Evolutionary conservation across 2,797 vertebrate species (phyloP).

Genomic region (Rhinogobio ventralis): DNA sequence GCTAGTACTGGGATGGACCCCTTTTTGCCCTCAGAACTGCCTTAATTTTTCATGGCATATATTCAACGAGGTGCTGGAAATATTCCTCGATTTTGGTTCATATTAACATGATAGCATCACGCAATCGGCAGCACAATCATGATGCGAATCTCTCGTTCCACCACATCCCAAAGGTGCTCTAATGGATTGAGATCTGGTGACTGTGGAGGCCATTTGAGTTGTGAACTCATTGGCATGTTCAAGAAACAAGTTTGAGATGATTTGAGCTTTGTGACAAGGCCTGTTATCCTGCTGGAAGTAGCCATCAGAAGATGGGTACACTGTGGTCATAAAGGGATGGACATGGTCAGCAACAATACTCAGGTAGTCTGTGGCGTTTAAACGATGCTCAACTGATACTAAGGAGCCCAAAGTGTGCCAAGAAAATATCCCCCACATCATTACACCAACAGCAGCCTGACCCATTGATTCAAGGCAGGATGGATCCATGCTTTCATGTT

Average conservation of each 20-base stretch:
- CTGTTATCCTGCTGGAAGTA: constrained; percentile 60
- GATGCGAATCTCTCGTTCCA: constrained; percentile 63
- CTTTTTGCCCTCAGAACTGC: neutral
- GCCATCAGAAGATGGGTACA: constrained; percentile 54
- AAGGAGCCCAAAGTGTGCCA: neutral
- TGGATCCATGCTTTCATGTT: neutral
- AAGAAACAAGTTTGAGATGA: constrained; percentile 70
- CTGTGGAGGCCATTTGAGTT: too few species aligned
- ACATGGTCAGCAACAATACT: neutral
- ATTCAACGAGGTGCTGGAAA: neutral
- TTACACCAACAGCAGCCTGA: neutral
- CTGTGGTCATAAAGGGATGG: neutral
- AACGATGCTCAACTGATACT: neutral
- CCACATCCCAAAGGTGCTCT: constrained; percentile 43
- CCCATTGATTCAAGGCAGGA: too few species aligned
- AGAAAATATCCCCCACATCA: neutral
- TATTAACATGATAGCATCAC: neutral
- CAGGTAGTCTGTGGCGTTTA: neutral
- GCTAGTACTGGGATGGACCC: neutral
- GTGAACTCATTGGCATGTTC: neutral
- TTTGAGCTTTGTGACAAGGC: neutral
- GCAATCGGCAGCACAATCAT: constrained; percentile 65
- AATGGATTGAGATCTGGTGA: too few species aligned
- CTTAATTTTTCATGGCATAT: neutral
- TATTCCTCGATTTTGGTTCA: neutral